Evolutionary conservation across 2,113 vertebrate genomes (phyloP), one percentile per base, ranked within the genome.

Genomic region (Oostethus manadensis): DNA sequence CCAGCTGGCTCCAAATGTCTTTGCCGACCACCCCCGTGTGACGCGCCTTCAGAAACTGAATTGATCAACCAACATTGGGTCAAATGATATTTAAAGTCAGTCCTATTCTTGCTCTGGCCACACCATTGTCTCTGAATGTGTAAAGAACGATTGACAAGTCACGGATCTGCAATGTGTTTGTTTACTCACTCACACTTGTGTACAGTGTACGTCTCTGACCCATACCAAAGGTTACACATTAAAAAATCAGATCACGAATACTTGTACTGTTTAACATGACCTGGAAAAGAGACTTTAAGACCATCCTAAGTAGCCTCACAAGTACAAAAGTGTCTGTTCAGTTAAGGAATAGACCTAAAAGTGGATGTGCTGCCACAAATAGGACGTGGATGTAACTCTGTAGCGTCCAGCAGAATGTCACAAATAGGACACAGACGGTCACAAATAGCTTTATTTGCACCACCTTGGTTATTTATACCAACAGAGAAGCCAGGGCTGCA

Each of bases 391-490:
- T 66, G 74, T 71, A 83, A 76, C 70, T 73, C 21, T 61, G 76
- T 58, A 77, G 77, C 68, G 77, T 69, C 58, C 71, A 71, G 60
- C 59, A 49, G 50, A 63, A 15, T 4, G 0, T 76, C 77, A 56
- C 46, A 68, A 78, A 82, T 77, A 80, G 77, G 38, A 55, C 57
- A 43, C 58, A 51, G 81, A 61, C 21, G 1, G 60, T 60, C 67
- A 50, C 53, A 63, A 79, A 81, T 84, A 84, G 73, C 68, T 59
- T 8, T 63, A 71, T 75, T 78, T 74, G 74, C 73, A 66, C 56
- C 70, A 57, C 70, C 56, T n/a, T 57, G 18, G 21, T 74, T 81
- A 75, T 70, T 71, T 69, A 60, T 71, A 62, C 50, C 57, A 46
- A 26, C 29, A 55, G 38, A 56, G 48, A 50, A 33, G 45, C 16